phyloP scores from a whole-genome alignment of 92 coral and sea anemone genomes.

The Phenganax marumi region DNA sequence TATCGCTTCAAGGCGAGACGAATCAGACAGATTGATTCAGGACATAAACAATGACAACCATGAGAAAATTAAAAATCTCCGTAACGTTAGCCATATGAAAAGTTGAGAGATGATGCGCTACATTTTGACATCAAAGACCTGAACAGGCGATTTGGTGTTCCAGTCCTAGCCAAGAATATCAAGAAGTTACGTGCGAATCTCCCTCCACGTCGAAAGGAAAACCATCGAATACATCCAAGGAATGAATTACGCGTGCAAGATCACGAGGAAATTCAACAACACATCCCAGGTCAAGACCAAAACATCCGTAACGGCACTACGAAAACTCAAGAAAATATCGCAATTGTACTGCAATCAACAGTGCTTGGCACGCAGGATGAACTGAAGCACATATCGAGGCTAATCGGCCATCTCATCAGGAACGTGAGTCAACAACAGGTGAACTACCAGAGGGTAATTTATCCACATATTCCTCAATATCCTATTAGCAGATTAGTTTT shows the following conservation, averaged over 20 bases:
- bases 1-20: constrained; percentile 40
- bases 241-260: neutral
- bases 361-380: neutral
- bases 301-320: neutral
- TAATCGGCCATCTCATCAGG: neutral
- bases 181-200: neutral
- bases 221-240: neutral
- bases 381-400: neutral
- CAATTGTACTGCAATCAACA: neutral
- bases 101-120: neutral
- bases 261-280: neutral
- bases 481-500: neutral
- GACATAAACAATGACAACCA: neutral
- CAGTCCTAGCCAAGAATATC: constrained; percentile 18
- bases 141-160: constrained; percentile 26
- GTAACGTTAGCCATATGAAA: constrained; percentile 8
- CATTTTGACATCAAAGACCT: constrained; percentile 28
- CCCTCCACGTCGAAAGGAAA: neutral
- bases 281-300: neutral
- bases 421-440: neutral
- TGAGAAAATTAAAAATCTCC: constrained; percentile 4
- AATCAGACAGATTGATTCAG: neutral
- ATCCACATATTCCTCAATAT: neutral
- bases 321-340: neutral
- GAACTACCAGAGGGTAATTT: neutral